Evolutionary conservation across 2,888 invertebrate genomes (phyloP).

Genomic region (Ethmia dodecea): DNA sequence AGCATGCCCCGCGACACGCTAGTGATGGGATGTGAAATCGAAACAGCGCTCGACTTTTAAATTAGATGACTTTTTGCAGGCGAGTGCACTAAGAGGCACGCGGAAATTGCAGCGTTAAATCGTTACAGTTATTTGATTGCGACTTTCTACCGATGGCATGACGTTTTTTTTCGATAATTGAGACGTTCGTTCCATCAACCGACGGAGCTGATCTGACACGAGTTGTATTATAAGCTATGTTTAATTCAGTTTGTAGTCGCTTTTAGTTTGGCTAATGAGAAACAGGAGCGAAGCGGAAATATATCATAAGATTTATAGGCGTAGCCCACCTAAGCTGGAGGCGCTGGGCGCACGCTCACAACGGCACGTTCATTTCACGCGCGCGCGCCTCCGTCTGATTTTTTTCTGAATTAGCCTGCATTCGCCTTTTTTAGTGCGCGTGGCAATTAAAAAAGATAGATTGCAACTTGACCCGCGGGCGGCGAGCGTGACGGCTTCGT

Average conservation of each 20-base stretch:
- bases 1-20: constrained; percentile 38
- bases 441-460: constrained; percentile 74
- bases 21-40: constrained; percentile 73
- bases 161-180: too few relatives aligned
- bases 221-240: too few relatives aligned
- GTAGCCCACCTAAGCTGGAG: constrained; percentile 25
- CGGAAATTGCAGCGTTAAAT: constrained; percentile 41
- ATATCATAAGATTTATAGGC: constrained; percentile 55
- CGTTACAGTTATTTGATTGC: constrained; percentile 48
- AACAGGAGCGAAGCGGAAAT: constrained; percentile 55
- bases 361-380: constrained; percentile 54
- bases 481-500: constrained; percentile 62
- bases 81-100: constrained; percentile 38
- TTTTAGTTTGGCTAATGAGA: constrained; percentile 49
- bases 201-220: too few relatives aligned
- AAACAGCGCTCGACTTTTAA: constrained; percentile 53
- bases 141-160: constrained; percentile 25
- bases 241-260: too few relatives aligned
- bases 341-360: constrained; percentile 28
- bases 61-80: constrained; percentile 59
- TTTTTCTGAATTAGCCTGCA: constrained; percentile 52
- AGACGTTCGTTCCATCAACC: too few relatives aligned
- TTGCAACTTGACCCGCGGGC: constrained; percentile 71
- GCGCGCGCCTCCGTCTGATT: constrained; percentile 55
- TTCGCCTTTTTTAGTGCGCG: constrained; percentile 57